Percentiles rank a stretch among this genome's conserved stretches.
Evolutionary conservation across 1,140 invertebrate genomes (phyloP).

Genomic region (Trichoplusia ni): DNA sequence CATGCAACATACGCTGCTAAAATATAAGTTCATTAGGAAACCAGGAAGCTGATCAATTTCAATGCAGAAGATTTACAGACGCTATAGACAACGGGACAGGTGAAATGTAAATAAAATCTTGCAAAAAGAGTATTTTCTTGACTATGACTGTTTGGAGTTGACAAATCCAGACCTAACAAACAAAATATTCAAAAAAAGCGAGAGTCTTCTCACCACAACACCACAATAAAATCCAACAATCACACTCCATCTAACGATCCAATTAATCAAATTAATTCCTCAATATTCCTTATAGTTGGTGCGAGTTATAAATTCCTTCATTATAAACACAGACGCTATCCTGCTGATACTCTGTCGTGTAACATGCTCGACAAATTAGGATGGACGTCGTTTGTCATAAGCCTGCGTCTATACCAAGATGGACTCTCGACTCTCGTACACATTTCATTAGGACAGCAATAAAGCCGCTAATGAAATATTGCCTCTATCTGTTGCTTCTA

Average conservation of each 20-base stretch:
- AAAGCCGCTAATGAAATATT: constrained; percentile 52
- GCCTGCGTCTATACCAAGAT: no score
- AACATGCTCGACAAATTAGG: constrained; percentile 69
- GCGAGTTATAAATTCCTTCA: constrained; percentile 56
- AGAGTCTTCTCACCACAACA: no score
- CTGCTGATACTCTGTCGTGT: constrained; percentile 61
- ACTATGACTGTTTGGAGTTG: no score
- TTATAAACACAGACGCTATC: constrained; percentile 49
- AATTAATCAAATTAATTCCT: constrained; percentile 11
- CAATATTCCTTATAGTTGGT: constrained; percentile 19
- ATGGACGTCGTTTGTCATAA: constrained; percentile 65
- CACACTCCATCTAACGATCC: background rate
- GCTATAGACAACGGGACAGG: no score
- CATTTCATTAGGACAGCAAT: constrained; percentile 53
- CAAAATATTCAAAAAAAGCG: no score
- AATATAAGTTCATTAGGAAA: no score
- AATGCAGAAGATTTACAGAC: no score
- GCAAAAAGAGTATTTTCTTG: no score
- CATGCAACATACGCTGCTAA: no score
- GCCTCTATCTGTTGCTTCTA: constrained; percentile 3
- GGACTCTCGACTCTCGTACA: constrained; percentile 27
- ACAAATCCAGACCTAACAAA: no score
- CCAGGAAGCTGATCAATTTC: no score
- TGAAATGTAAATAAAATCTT: no score
- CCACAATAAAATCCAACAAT: background rate